Evolutionary conservation across 2,797 vertebrate species (phyloP), one percentile per base, ranked within the genome.

Genomic region (Crocidura indochinensis): DNA sequence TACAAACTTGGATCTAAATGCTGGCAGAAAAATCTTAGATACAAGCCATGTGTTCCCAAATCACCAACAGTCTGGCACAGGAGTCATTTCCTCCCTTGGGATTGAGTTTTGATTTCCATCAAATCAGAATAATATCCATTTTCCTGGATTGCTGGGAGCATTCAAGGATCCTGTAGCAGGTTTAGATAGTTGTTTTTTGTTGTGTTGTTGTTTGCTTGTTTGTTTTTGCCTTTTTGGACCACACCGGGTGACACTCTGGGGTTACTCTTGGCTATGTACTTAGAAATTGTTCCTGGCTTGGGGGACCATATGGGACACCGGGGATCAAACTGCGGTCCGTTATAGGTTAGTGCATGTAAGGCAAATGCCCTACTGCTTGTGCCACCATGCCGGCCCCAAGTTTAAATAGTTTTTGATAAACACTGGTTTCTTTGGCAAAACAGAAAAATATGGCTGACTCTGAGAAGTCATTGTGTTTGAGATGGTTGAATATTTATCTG

Each of bases 31-130:
- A 65, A 26, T 17, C 82, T 91, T 56, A 12, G 19, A 2, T 64
- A 78, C 62, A 31, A 71, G 62, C 11, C 24, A 15, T 3, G 47
- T 44, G 62, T 71, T 88, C 71, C 79, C 71, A 60, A 26, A 22
- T 73, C 2, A 1, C 38, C 68, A 76, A 74, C 38, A 17, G 3
- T 64, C 67, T 87, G 67, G 17, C n/a, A n/a, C 2, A 4, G 64
- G 77, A 82, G 69, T 62, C 68, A 44, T 84, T 80, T 72, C 62
- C 75, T 84, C 19, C 78, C 64, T 92, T 65, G 11, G 14, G 88
- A 83, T 60, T 64, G 8, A 62, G 5, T 79, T 84, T 92, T 67
- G 17, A 68, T 27, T 44, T 82, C 72, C 67, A 6, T 68, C 74
- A 77, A 85, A 53, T 73, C 56, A 49, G 47, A 79, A 46, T 75